Percentiles rank a stretch among this genome's conserved stretches.
Evolutionary conservation across 2,113 vertebrate genomes (phyloP).

Genomic region (Chauna torquata): DNA sequence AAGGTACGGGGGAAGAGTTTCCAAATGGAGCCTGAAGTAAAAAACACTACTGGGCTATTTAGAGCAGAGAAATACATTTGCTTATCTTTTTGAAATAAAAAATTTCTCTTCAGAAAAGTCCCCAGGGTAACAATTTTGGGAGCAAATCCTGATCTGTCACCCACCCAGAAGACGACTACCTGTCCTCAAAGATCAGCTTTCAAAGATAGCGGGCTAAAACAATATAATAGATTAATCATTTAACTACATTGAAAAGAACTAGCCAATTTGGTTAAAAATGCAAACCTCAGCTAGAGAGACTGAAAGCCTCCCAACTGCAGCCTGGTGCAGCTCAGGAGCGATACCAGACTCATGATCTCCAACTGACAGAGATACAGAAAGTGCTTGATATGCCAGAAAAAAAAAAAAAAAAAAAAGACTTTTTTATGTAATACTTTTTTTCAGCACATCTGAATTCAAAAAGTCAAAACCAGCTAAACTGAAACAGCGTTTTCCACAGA

Average conservation of each 20-base stretch:
- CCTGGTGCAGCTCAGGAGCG: neutral
- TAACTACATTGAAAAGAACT: neutral
- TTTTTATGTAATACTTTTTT: neutral
- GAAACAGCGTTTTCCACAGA: neutral
- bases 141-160: neutral
- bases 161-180: no score
- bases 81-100: neutral
- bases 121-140: neutral
- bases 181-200: neutral
- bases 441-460: neutral
- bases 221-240: neutral
- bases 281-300: neutral
- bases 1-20: neutral
- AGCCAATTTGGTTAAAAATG: neutral
- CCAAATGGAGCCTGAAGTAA: neutral
- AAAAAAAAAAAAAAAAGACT: no score
- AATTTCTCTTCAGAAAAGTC: neutral
- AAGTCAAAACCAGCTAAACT: neutral
- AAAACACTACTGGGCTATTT: neutral
- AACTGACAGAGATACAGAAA: neutral
- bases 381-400: neutral
- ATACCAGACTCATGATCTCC: neutral
- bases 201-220: neutral
- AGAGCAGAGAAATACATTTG: neutral
- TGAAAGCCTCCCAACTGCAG: neutral